Base-by-base conservation (phyloP, 2,797 vertebrate species). In the Numenius phaeopus region DNA sequence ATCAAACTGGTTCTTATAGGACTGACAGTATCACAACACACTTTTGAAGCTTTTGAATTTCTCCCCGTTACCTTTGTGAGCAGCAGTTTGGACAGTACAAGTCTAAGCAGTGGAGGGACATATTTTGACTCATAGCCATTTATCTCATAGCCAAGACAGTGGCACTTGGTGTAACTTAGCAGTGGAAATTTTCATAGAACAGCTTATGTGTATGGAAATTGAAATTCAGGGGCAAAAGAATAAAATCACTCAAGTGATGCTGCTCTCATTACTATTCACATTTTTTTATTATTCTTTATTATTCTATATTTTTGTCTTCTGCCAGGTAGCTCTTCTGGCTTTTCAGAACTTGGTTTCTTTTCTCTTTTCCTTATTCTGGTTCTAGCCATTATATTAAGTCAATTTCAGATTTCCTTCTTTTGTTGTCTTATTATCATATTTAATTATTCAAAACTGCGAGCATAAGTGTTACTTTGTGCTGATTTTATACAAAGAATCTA, bases 401-500 rank as follows among this genome's bases (percentile, higher is more conserved):
- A 81, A 72, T 92, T 96, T 91, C 94, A 95, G 65, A 67, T 91
- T 89, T 90, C 14, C 77, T 90, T 85, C 66, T 91, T 93, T 90
- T 97, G 77, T 96, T 94, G 80, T 91, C 77, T 94, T 91, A 94
- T 89, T 94, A 96, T 80, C 87, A 94, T 80, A 95, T 77, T 92
- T 87, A 96, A 77, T 76, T 91, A 94, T 95, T 95, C 72, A 87
- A 93, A 97, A 81, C 32, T 59, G 86, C 92, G 40, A 71, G 19
- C 30, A 3, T 52, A 77, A 85, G 16, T 92, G 58, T 59, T 94
- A 77, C 66, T 95, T 94, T 85, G 44, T 82, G 58, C 50, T 77
- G 50, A 75, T 79, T 96, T 94, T 55, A 82, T 55, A 88, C 87
- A 92, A 95, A 95, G 86, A 67, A 88, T 75, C 71, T 90, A 61